phyloP scores from a whole-genome alignment of 2,797 vertebrate genomes.

The Propithecus deckenii region DNA sequence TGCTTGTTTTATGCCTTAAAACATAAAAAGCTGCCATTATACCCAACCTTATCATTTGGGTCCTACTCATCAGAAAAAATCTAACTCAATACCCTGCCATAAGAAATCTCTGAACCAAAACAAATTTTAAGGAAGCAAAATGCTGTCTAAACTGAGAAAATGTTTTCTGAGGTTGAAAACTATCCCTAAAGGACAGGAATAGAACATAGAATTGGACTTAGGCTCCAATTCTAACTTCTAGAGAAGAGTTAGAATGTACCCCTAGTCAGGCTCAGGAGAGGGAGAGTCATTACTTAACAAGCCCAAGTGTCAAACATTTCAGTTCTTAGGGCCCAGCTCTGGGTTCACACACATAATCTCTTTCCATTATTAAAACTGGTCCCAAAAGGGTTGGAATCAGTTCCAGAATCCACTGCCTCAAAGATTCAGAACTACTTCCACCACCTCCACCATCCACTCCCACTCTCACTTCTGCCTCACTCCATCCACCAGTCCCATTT shows the following conservation, averaged over 20 bases:
- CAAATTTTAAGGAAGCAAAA: slow-evolving; percentile 22
- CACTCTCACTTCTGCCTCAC: not conserved
- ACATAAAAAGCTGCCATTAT: not conserved
- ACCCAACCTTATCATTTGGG: not conserved
- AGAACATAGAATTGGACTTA: not conserved
- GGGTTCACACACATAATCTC: not conserved
- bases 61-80: not conserved
- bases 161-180: not conserved
- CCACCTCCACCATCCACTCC: not conserved
- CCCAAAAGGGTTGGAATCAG: not conserved
- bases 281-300: not conserved
- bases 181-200: not conserved
- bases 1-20: not conserved
- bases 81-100: not conserved
- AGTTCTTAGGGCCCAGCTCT: not conserved
- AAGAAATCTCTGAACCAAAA: slow-evolving; percentile 29
- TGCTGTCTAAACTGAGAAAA: slow-evolving; percentile 4
- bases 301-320: not conserved
- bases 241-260: not conserved
- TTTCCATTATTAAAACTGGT: slow-evolving; percentile 13
- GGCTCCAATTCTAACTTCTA: too few species aligned
- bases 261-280: not conserved
- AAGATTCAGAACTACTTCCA: slow-evolving; percentile 14
- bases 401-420: not conserved
- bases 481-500: not conserved